Conservation (phyloP, 2,113 vertebrate genomes). For the Antigone vipio region DNA sequence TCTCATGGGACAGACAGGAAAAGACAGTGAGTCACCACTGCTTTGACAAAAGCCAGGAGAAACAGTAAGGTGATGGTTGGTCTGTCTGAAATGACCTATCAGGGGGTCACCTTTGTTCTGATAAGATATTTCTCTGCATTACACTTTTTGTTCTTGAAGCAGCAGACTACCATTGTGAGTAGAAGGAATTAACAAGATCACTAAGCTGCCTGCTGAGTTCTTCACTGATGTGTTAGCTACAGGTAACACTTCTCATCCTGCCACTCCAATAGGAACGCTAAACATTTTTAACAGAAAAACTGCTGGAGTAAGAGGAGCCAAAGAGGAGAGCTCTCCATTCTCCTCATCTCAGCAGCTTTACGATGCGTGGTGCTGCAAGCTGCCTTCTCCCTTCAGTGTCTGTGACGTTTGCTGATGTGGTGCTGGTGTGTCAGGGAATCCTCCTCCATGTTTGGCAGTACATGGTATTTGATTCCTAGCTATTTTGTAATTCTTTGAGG, state of each 20-base stretch:
- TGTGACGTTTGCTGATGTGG: background rate
- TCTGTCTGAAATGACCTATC: background rate
- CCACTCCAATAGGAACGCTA: background rate
- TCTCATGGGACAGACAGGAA: background rate
- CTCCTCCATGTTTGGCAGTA: background rate
- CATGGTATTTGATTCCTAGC: background rate
- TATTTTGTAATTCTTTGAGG: background rate
- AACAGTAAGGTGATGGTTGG: background rate
- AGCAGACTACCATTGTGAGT: background rate
- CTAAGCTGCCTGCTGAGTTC: background rate
- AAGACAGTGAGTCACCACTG: background rate
- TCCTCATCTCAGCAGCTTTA: background rate
- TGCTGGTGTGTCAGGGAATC: background rate
- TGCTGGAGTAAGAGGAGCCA: background rate
- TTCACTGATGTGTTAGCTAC: background rate
- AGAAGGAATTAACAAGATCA: background rate
- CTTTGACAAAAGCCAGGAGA: background rate
- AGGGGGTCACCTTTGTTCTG: background rate
- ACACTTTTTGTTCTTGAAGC: background rate
- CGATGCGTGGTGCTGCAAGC: accelerated
- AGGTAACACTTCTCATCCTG: background rate
- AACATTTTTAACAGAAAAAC: background rate
- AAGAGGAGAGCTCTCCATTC: background rate
- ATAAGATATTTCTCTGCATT: background rate
- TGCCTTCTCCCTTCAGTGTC: no score